phyloP scores from a whole-genome alignment of 1,140 invertebrate genomes.

The Drosophila dunni region DNA sequence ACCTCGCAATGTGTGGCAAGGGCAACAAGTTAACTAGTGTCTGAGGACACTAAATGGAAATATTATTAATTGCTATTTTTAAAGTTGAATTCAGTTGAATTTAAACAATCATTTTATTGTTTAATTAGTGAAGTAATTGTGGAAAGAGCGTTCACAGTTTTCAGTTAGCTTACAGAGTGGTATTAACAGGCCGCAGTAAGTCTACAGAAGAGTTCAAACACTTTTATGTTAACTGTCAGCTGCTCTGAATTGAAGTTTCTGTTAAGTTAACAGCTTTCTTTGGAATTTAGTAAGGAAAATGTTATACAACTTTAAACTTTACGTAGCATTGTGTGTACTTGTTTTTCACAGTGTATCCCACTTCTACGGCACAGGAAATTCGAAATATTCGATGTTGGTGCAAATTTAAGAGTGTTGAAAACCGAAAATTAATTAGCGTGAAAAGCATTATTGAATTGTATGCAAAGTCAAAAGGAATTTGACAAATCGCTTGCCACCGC shows the following conservation, averaged over 20 bases:
- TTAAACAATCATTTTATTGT: no score
- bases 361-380: constrained; percentile 60
- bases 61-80: no score
- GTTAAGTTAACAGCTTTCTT: neutral
- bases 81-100: no score
- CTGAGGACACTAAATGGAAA: neutral
- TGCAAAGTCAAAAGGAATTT: constrained; percentile 53
- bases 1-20: constrained; percentile 43
- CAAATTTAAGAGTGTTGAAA: constrained; percentile 34
- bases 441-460: constrained; percentile 75
- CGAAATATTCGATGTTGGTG: constrained; percentile 32
- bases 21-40: constrained; percentile 61
- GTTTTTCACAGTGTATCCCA: constrained; percentile 5
- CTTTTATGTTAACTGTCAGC: no score
- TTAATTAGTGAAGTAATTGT: no score
- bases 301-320: no score
- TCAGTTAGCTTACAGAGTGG: no score
- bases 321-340: no score
- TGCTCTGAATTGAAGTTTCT: neutral
- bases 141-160: no score
- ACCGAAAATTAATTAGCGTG: constrained; percentile 82
- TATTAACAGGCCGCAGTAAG: no score
- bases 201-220: no score
- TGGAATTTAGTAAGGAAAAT: no score
- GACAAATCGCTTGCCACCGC: constrained; percentile 29